These are phyloP conservation scores for Oscheius myriophilus DNA, from an alignment of 2,888 invertebrate species.

Conservation along the genomic window DNA sequence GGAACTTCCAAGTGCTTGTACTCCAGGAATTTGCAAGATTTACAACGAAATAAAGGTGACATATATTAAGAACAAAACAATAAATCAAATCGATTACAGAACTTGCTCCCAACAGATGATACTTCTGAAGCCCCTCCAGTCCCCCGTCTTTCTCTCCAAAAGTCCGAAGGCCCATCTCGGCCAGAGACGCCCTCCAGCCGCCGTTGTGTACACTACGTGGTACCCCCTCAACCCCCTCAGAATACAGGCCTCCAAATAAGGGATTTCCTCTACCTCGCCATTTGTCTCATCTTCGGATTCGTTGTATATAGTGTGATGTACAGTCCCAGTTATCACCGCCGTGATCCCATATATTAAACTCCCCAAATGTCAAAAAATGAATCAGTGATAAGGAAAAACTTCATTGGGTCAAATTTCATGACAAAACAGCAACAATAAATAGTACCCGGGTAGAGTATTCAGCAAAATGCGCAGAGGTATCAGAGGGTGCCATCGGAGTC, in stretches of 20 bases:
- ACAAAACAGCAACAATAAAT: too few species aligned
- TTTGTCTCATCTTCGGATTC: background rate
- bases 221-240: conserved; percentile 5
- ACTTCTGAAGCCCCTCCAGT: too few species aligned
- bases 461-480: background rate
- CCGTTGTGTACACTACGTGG: conserved; percentile 15
- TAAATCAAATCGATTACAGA: too few species aligned
- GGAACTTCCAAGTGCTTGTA: conserved; percentile 3
- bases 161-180: background rate
- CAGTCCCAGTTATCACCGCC: background rate
- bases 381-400: background rate
- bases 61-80: background rate
- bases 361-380: background rate
- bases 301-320: conserved; percentile 6
- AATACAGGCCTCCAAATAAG: conserved; percentile 5
- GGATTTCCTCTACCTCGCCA: conserved; percentile 15
- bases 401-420: too few species aligned
- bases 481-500: background rate
- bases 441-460: too few species aligned
- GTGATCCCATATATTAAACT: conserved; percentile 21
- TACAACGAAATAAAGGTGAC: conserved; percentile 22
- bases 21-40: conserved; percentile 4
- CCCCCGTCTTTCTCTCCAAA: background rate
- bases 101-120: background rate
- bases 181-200: background rate